Conservation (phyloP, 2,797 vertebrate species). For the Syndactyla subalaris region DNA sequence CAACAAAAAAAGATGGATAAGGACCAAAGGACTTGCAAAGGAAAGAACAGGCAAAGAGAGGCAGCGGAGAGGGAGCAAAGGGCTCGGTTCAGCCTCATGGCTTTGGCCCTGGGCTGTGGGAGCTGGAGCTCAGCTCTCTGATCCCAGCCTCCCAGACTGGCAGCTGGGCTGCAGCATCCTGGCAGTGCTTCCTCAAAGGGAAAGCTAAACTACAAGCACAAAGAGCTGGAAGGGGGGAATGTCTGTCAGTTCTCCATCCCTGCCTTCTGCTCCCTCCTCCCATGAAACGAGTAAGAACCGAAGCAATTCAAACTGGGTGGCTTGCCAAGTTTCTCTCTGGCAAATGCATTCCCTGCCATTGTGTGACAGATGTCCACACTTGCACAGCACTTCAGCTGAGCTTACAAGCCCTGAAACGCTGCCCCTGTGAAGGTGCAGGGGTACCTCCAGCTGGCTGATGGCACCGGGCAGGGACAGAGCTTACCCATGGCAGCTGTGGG, state of each 20-base stretch:
- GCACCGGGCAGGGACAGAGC: fast-evolving
- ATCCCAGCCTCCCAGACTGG: background rate
- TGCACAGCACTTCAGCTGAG: background rate
- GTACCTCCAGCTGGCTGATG: background rate
- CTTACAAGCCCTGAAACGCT: background rate
- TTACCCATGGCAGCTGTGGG: background rate
- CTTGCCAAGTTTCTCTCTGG: background rate
- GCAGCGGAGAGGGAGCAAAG: background rate
- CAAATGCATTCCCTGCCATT: background rate
- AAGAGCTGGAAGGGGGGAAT: background rate
- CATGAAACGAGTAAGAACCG: background rate
- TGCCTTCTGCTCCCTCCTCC: background rate
- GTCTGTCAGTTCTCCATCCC: background rate
- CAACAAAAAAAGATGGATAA: background rate
- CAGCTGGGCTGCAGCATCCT: background rate
- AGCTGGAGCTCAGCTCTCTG: background rate
- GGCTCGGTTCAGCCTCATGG: background rate
- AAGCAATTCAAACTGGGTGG: conserved; percentile 23
- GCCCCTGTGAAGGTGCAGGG: background rate
- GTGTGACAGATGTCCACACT: background rate
- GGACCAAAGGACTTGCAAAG: background rate
- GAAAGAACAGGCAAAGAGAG: background rate
- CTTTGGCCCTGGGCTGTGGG: background rate
- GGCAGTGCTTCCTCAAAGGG: background rate
- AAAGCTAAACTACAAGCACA: conserved; percentile 20